Evolutionary conservation across 2,797 vertebrate species (phyloP).

Genomic region (Pseudocheirus occidentalis): DNA sequence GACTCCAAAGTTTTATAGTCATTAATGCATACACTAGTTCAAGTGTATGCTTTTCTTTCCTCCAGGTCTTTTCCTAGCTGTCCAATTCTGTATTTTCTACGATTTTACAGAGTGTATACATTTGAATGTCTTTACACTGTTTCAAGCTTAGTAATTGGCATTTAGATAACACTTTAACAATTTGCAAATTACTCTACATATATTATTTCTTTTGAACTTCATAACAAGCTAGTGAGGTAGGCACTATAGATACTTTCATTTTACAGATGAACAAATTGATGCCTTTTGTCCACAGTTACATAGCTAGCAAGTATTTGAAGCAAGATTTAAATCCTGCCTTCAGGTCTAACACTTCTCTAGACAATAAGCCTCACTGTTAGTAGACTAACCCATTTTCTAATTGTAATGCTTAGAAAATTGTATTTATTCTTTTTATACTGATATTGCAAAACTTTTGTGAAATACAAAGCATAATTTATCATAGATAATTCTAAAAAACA

Average conservation of each 20-base stretch:
- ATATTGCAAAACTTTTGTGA: neutral
- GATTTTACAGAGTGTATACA: neutral
- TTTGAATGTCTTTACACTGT: neutral
- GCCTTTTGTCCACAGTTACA: neutral
- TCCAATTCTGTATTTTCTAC: neutral
- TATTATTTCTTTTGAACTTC: neutral
- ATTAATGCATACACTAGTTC: neutral
- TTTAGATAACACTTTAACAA: neutral
- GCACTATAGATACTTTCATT: neutral
- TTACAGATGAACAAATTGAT: neutral
- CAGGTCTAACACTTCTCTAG: neutral
- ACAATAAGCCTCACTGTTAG: neutral
- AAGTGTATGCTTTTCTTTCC: neutral
- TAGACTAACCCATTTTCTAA: neutral
- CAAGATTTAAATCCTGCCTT: neutral
- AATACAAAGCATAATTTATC: neutral
- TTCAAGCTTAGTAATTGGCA: neutral
- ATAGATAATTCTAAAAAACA: neutral
- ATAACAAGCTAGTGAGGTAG: neutral
- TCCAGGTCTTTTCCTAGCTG: neutral
- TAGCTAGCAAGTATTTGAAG: neutral
- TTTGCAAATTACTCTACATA: neutral
- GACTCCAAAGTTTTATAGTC: neutral
- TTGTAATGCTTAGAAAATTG: neutral
- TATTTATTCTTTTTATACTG: neutral